Conservation (phyloP, 2,888 invertebrate species). For the Halictus ligatus region DNA sequence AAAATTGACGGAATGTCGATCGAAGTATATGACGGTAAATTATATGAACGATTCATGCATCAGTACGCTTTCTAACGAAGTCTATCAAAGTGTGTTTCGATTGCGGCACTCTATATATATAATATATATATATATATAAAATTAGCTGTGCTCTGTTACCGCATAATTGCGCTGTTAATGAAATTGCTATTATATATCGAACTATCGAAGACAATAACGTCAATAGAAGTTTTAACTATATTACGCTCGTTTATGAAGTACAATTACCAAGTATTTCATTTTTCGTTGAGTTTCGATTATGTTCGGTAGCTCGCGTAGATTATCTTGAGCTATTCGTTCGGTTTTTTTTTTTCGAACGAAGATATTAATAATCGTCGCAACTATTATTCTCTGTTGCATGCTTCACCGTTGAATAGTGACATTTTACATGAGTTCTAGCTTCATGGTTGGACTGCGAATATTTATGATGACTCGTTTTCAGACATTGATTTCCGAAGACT, state of each 20-base stretch:
- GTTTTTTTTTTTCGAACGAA: not conserved
- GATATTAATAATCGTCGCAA: constrained; percentile 24
- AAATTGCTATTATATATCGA: constrained; percentile 45
- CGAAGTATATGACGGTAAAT: constrained; percentile 43
- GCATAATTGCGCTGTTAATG: constrained; percentile 40
- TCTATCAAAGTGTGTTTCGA: constrained; percentile 41
- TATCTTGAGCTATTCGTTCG: constrained; percentile 19
- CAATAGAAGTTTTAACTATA: constrained; percentile 32
- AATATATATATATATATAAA: constrained; percentile 20
- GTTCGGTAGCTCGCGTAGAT: constrained; percentile 27
- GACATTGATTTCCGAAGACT: not conserved
- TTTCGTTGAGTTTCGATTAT: not conserved
- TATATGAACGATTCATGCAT: constrained; percentile 53
- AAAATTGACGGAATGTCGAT: constrained; percentile 21
- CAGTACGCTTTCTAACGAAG: constrained; percentile 51
- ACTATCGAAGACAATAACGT: constrained; percentile 66
- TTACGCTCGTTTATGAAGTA: not conserved
- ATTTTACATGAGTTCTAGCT: not conserved
- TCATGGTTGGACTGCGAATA: not conserved
- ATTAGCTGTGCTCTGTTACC: constrained; percentile 37
- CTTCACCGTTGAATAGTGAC: constrained; percentile 6
- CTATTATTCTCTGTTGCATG: not conserved
- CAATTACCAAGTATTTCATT: not conserved
- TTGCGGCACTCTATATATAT: constrained; percentile 39
- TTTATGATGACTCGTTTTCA: not conserved